phyloP scores from a whole-genome alignment of 53 echinoderm and acorn worm genomes.

The Echinarachnius parma region DNA sequence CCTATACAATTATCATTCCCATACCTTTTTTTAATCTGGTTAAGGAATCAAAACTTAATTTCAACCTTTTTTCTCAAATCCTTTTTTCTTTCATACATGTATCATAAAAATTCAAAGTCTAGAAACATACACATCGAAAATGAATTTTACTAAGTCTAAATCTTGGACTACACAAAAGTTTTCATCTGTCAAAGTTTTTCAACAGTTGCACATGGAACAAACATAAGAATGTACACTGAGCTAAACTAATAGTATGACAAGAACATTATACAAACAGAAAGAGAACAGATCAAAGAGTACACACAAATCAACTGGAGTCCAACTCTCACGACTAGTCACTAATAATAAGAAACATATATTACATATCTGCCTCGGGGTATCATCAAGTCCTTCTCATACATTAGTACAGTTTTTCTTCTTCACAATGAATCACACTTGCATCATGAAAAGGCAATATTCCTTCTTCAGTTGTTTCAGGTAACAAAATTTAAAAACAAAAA shows the following conservation, averaged over 20 bases:
- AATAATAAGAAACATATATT: slow-evolving; percentile 49
- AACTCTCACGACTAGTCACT: slow-evolving; percentile 36
- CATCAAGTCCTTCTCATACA: slow-evolving; percentile 31
- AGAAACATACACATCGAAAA: slow-evolving; percentile 37
- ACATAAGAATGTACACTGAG: slow-evolving; percentile 32
- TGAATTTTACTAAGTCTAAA: slow-evolving; percentile 14
- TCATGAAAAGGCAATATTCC: slow-evolving; percentile 41
- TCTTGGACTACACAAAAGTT: slow-evolving; percentile 32
- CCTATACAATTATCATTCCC: slow-evolving; percentile 44
- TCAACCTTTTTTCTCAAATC: slow-evolving; percentile 16
- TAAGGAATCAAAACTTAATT: slow-evolving; percentile 47
- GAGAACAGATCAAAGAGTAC: slow-evolving; percentile 25
- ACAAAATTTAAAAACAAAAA: too few relatives aligned
- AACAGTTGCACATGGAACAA: slow-evolving; percentile 45
- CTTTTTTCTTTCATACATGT: slow-evolving; percentile 17
- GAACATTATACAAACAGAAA: slow-evolving; percentile 33
- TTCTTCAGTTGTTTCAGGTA: slow-evolving; percentile 8
- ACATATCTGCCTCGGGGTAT: slow-evolving; percentile 45
- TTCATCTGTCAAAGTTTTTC: slow-evolving; percentile 29
- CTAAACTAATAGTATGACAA: slow-evolving; percentile 34
- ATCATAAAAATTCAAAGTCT: slow-evolving; percentile 32
- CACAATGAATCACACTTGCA: slow-evolving; percentile 45
- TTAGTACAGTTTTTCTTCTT: slow-evolving; percentile 40
- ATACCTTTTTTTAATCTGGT: slow-evolving; percentile 18
- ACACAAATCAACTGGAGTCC: slow-evolving; percentile 36